Evolutionary conservation across 1,140 invertebrate genomes (phyloP).

Genomic region (Drosophila malerkotliana): DNA sequence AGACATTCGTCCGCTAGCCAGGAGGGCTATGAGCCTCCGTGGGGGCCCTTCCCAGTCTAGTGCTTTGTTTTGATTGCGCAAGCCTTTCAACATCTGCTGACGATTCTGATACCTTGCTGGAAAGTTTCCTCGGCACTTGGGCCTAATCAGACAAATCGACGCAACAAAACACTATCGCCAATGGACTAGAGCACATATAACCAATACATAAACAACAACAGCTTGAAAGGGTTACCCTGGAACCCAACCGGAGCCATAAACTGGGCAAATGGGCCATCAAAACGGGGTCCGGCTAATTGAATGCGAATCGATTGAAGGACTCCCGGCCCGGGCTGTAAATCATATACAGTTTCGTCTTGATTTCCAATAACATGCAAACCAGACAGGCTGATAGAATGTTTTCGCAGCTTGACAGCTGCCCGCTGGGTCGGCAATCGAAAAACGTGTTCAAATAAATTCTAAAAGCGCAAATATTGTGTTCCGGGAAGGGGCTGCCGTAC

Average conservation of each 20-base stretch:
- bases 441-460: conserved; percentile 77
- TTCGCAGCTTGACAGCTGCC: conserved; percentile 69
- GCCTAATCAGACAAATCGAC: conserved; percentile 58
- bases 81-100: conserved; percentile 24
- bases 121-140: conserved; percentile 54
- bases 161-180: conserved; percentile 28
- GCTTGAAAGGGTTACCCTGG: conserved; percentile 27
- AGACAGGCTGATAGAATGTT: conserved; percentile 70
- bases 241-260: conserved; percentile 40
- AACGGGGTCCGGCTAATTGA: conserved; percentile 44
- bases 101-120: conserved; percentile 21
- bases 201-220: conserved; percentile 13
- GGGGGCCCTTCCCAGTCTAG: conserved; percentile 21
- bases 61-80: conserved; percentile 41
- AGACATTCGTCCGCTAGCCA: not conserved
- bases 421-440: conserved; percentile 38
- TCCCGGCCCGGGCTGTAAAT: conserved; percentile 49
- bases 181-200: not conserved
- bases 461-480: conserved; percentile 75
- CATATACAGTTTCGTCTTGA: conserved; percentile 59
- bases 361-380: conserved; percentile 63
- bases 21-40: conserved; percentile 2
- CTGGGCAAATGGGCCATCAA: conserved; percentile 44
- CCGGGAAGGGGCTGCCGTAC: conserved; percentile 10
- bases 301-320: conserved; percentile 33